Conservation (phyloP, 2,888 invertebrate genomes). For the Nymphalis urticae region DNA sequence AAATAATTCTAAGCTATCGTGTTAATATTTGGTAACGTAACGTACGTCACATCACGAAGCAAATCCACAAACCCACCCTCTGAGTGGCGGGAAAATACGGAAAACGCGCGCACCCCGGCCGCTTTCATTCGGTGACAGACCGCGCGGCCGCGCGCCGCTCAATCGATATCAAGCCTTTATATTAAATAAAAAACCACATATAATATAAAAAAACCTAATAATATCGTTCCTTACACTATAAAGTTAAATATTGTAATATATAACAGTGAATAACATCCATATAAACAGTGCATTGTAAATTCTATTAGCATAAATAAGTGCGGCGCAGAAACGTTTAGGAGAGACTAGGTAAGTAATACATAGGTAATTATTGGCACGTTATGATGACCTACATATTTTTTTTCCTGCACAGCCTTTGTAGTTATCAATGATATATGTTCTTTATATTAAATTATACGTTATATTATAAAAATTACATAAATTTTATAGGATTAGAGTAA, state of each 20-base stretch:
- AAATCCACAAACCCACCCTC: constrained; percentile 36
- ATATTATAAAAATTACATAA: not conserved
- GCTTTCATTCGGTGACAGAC: constrained; percentile 66
- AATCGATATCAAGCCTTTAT: constrained; percentile 64
- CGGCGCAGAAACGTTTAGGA: constrained; percentile 60
- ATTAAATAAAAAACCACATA: constrained; percentile 26
- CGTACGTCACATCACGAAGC: constrained; percentile 24
- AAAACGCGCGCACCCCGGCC: constrained; percentile 73
- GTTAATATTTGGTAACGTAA: constrained; percentile 29
- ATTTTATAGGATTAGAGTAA: not conserved
- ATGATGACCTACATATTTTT: constrained; percentile 73
- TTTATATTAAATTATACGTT: not conserved
- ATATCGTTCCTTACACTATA: not conserved
- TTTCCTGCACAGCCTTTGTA: constrained; percentile 6
- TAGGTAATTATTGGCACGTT: constrained; percentile 75
- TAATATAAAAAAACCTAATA: constrained; percentile 4
- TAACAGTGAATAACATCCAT: constrained; percentile 28
- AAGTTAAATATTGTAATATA: constrained; percentile 22
- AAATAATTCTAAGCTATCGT: constrained; percentile 12
- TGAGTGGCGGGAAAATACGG: constrained; percentile 63
- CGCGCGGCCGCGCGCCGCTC: constrained; percentile 73
- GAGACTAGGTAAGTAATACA: constrained; percentile 64
- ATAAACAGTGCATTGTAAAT: constrained; percentile 33
- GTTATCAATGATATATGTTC: not conserved
- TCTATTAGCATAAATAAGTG: constrained; percentile 51